Base-by-base conservation (phyloP, 2,888 invertebrate species). In the Philereme transversata region DNA sequence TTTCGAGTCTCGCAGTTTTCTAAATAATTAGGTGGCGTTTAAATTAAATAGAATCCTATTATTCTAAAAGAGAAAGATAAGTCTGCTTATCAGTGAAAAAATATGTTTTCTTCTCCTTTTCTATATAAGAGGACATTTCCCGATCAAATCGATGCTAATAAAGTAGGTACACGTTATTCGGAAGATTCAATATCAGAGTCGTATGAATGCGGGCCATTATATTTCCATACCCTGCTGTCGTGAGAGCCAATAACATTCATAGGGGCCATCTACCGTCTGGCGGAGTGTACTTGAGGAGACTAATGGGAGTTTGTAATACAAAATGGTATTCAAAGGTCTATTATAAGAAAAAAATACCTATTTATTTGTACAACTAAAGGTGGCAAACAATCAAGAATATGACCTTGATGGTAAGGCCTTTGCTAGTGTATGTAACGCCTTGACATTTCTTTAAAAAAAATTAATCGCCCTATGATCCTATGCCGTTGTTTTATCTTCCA, bases 211-310 rank as follows among this genome's bases (percentile, higher is more conserved):
- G 9, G 10, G 40, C 55, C 55, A 44, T 60, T 51, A 51, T 51
- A 55, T 60, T 55, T 46, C 47, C 55, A 60, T 55, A 43, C 51
- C 44, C 48, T 40, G 40, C 49, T 43, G 41, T 43, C 53, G 40
- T 61, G 47, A 51, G 54, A 33, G 41, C 54, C 62, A 62, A 62
- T 58, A 58, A 54, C 47, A 62, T 58, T 58, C 47, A 51, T 44
- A 51, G 36, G 40, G 46, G 40, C 55, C 60, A 56, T 55, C 53
- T 53, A 22, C 22, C 22, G 22, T 22, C 22, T 22, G 22, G 34
- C 36, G 41, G 22, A 59, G 46, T 35, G 43, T 60, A 47, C 60
- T 60, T 55, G n/a, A 55, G 51, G 51, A 51, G 47, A 51, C 40
- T 54, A 53, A 54, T 58, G 47, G 36, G n/a, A 9, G 1, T 9